Evolutionary conservation across 2,888 invertebrate genomes (phyloP), one percentile per base, ranked within the genome.

Genomic region (Lingula anatina): DNA sequence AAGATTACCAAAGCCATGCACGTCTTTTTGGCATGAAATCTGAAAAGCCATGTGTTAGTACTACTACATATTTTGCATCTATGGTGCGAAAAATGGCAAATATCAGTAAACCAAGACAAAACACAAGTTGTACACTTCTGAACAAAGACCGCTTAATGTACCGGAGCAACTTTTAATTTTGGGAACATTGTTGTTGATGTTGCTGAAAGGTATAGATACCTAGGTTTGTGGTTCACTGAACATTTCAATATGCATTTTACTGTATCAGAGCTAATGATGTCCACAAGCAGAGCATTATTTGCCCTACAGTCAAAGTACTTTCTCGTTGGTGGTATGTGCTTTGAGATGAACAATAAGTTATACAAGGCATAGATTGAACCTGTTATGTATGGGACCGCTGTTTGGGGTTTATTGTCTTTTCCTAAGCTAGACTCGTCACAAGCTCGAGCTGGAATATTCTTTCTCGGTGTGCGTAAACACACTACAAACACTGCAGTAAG

Each of bases 91-190:
- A 39, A 41, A 26, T 50, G 47, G 50, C 35, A 47, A 12, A 25
- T 50, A 3, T 21, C 9, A 9, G 27, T 53, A 21, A 53, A 53
- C 36, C 27, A 21, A n/a, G n/a, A n/a, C n/a, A n/a, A n/a, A n/a
- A n/a, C n/a, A n/a, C n/a, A n/a, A n/a, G n/a, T n/a, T n/a, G 3
- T 12, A 21, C 50, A 55, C 26, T 52, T 49, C 31, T 28, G 50
- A 26, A 23, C 44, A 12, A 39, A 31, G 24, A 20, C 26, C 25
- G 12, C 24, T 15, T n/a, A 36, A 24, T 25, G 21, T 3, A 38
- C 47, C 20, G 20, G 23, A 1, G 31, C 25, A 12, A n/a, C 12
- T 21, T 53, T 53, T n/a, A 46, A 27, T 20, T 52, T 43, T 20
- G 49, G 48, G 2, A n/a, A 18, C 27, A 31, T 44, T 24, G 31